phyloP scores from a whole-genome alignment of 2,797 vertebrate species.

The Gymnopithys bicolor region DNA sequence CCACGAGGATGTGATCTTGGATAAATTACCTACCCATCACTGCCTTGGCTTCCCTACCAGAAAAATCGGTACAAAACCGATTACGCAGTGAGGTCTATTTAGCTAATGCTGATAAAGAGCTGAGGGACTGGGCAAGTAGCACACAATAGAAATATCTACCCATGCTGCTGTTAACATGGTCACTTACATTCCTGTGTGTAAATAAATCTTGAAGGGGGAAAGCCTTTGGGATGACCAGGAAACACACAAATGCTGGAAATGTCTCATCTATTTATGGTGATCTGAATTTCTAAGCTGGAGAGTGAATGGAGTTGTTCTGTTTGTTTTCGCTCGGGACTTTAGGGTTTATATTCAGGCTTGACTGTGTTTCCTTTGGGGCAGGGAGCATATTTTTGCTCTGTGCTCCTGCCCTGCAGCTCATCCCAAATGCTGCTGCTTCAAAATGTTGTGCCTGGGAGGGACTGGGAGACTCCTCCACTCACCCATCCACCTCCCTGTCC shows the following conservation, averaged over 20 bases:
- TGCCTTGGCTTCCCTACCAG: neutral
- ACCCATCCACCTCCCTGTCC: neutral
- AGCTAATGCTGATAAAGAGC: conserved; percentile 2
- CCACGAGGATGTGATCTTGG: neutral
- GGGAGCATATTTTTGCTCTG: neutral
- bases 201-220: conserved; percentile 41
- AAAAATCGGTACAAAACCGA: neutral
- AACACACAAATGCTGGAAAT: neutral
- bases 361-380: neutral
- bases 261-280: neutral
- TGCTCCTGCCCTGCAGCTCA: neutral
- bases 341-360: neutral
- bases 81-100: neutral
- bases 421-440: neutral
- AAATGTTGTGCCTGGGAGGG: neutral
- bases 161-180: neutral
- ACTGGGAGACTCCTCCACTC: neutral
- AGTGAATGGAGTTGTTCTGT: neutral
- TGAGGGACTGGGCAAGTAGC: accelerated
- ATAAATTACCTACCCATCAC: neutral
- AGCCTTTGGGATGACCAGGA: conserved; percentile 19
- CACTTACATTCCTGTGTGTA: conserved; percentile 24
- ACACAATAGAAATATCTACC: neutral
- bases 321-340: neutral
- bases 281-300: neutral